Evolutionary conservation across 2,113 vertebrate species (phyloP).

Genomic region (Macrotis lagotis): DNA sequence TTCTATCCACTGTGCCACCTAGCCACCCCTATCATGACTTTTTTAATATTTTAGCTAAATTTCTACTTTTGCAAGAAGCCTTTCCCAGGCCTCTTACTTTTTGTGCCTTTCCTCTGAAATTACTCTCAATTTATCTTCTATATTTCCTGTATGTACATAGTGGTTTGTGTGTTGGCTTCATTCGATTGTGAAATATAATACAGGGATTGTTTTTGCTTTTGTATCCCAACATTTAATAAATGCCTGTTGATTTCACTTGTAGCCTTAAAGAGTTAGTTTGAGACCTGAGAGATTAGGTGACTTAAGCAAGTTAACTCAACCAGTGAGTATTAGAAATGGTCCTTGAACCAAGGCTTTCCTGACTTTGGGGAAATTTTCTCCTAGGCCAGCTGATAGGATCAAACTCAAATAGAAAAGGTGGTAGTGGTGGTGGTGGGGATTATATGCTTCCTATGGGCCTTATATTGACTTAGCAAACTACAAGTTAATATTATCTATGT

Average conservation of each 20-base stretch:
- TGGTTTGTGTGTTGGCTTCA: neutral
- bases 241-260: neutral
- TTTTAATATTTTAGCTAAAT: neutral
- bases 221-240: neutral
- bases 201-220: neutral
- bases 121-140: neutral
- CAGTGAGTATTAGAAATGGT: neutral
- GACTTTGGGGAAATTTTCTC: neutral
- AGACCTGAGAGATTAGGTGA: neutral
- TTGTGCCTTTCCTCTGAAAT: neutral
- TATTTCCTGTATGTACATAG: neutral
- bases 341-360: neutral
- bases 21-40: neutral
- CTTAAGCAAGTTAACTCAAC: neutral
- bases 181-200: neutral
- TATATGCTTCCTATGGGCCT: neutral
- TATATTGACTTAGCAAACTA: neutral
- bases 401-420: neutral
- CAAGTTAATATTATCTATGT: neutral
- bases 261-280: neutral
- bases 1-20: too few relatives aligned
- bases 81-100: neutral
- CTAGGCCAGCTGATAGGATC: neutral
- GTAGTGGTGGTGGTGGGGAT: fast-evolving
- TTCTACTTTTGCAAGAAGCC: neutral